phyloP scores from a whole-genome alignment of 2,888 invertebrate genomes.

The Arrhopalites spinosus region DNA sequence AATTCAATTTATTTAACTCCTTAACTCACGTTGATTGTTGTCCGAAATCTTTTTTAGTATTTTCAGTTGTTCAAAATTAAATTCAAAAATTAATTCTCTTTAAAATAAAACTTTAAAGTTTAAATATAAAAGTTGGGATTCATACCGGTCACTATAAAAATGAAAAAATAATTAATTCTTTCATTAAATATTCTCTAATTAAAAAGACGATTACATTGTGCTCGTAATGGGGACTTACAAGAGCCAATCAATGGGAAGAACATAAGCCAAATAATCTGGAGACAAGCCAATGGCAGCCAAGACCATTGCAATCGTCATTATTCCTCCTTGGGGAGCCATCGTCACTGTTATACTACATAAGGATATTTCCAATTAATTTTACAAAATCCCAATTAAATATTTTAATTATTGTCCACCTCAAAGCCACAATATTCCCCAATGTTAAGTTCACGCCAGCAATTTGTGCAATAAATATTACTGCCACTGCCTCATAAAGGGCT shows the following conservation, averaged over 20 bases:
- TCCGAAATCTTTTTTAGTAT: constrained; percentile 57
- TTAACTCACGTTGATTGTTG: constrained; percentile 59
- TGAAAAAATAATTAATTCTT: not conserved
- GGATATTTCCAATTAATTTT: no score
- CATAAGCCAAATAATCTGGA: constrained; percentile 59
- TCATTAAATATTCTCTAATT: not conserved
- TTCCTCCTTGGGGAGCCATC: constrained; percentile 59
- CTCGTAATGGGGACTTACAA: constrained; percentile 56
- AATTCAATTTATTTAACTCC: not conserved
- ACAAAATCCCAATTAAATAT: not conserved
- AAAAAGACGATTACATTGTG: not conserved
- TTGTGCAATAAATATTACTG: constrained; percentile 50
- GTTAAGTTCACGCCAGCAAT: constrained; percentile 38
- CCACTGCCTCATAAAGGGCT: constrained; percentile 46
- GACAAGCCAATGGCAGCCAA: constrained; percentile 59
- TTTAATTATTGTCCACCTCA: constrained; percentile 41
- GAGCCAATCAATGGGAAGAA: constrained; percentile 59
- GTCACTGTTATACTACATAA: not conserved
- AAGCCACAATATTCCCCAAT: constrained; percentile 49
- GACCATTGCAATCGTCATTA: constrained; percentile 63
- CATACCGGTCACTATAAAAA: not conserved
- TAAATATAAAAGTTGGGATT: not conserved
- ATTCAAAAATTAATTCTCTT: no score
- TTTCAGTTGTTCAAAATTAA: not conserved
- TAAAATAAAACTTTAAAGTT: no score